Evolutionary conservation across 2,113 vertebrate genomes (phyloP).

Genomic region (Cyprinodon variegatus): DNA sequence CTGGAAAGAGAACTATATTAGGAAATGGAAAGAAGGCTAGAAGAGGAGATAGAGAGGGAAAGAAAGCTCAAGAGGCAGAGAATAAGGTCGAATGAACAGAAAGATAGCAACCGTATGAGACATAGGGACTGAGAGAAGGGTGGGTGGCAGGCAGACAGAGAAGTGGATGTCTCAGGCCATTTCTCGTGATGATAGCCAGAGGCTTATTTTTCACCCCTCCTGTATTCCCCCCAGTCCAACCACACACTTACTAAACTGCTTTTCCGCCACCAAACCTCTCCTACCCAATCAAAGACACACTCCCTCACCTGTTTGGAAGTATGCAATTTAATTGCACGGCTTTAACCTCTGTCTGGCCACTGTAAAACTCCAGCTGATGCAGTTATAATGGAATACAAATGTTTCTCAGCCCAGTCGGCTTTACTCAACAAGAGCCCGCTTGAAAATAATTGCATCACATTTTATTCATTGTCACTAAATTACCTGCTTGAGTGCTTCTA

Average conservation of each 20-base stretch:
- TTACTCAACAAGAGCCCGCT: slow-evolving; percentile 74
- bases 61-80: slow-evolving; percentile 49
- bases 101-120: slow-evolving; percentile 47
- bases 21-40: slow-evolving; percentile 28
- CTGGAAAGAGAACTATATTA: slow-evolving; percentile 40
- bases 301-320: slow-evolving; percentile 25
- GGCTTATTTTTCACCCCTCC: slow-evolving; percentile 58
- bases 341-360: slow-evolving; percentile 62
- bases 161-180: slow-evolving; percentile 68
- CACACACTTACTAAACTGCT: slow-evolving; percentile 22
- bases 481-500: slow-evolving; percentile 63
- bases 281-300: slow-evolving; percentile 14
- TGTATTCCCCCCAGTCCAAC: not conserved
- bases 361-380: slow-evolving; percentile 45
- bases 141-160: slow-evolving; percentile 55
- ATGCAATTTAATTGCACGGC: slow-evolving; percentile 48
- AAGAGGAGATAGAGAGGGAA: slow-evolving; percentile 25
- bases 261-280: slow-evolving; percentile 30
- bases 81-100: slow-evolving; percentile 54
- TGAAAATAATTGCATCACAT: slow-evolving; percentile 72
- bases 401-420: slow-evolving; percentile 58
- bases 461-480: slow-evolving; percentile 76
- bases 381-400: slow-evolving; percentile 65
- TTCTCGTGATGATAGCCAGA: slow-evolving; percentile 74
- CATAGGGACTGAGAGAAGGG: slow-evolving; percentile 39